A percentile compares a stretch with the other conserved stretches of the same genome.
Conservation (phyloP, 2,888 invertebrate genomes). For the Luperina nickerlii region DNA sequence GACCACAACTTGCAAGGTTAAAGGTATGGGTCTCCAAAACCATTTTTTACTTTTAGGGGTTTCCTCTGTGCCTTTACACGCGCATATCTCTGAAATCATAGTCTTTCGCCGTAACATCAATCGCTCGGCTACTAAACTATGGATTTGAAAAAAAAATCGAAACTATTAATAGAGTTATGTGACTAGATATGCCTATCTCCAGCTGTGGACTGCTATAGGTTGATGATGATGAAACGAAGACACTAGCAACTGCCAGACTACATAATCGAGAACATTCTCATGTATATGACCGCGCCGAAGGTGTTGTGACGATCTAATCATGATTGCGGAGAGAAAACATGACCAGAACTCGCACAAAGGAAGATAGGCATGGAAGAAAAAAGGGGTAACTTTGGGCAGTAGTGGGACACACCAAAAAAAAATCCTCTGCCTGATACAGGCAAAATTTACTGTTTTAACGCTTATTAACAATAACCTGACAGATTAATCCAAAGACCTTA, state of each 20-base stretch:
- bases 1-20: constrained; percentile 96
- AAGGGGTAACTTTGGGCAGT: too few species aligned
- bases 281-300: too few species aligned
- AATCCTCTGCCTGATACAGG: neutral
- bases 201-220: neutral
- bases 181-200: neutral
- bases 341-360: too few species aligned
- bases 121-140: neutral
- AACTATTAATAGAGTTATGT: neutral
- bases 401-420: too few species aligned
- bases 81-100: neutral
- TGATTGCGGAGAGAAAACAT: too few species aligned
- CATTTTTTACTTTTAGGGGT: neutral
- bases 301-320: too few species aligned
- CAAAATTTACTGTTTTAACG: neutral
- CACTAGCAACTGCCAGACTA: neutral
- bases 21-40: constrained; percentile 89
- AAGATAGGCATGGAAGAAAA: too few species aligned
- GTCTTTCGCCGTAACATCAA: neutral
- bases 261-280: neutral
- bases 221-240: neutral
- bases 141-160: neutral
- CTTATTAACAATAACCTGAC: too few species aligned
- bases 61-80: neutral
- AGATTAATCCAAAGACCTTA: neutral